Evolutionary conservation across 2,888 invertebrate genomes (phyloP), one percentile per base, ranked within the genome.

Genomic region (Cheilosia pagana): DNA sequence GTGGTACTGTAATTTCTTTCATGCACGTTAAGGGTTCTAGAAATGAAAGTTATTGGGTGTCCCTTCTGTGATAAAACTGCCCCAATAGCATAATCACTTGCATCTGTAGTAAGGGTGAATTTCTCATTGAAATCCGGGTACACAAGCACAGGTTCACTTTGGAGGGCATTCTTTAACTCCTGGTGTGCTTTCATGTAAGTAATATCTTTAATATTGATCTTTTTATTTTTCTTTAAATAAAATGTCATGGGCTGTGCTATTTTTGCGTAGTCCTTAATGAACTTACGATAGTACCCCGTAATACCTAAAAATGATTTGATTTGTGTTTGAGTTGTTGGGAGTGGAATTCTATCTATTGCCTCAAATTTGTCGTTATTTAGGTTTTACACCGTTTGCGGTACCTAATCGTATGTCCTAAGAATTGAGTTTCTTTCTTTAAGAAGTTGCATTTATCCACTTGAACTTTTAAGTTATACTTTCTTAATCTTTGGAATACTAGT

Each of bases 381-480:
- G 89, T 68, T 79, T 87, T 16, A 89, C 87, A 14, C 88, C 88
- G 0, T 89, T 87, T 4, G 87, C 59, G 0, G 89, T 87, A n/a
- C n/a, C n/a, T n/a, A 16, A 91, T 81, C 3, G 89, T 59, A 67
- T 89, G 89, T 2, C 90, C 89, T 19, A 90, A 21, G 4, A 21
- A 83, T 0, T 89, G 82, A 81, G 87, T 87, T 55, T 88, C 86
- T 19, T 50, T 62, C 39, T 57, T 55, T 7, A 88, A 59, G 70
- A 89, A 89, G 67, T 88, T 81, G 8, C 81, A 87, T 79, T 88
- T 88, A 39, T 88, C 87, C 1, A 88, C 23, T 65, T 25, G 25
- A 88, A 88, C n/a, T 87, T 89, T 88, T 14, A 89, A 75, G 55
- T 88, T 88, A 21, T 62, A 62, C n/a, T 65, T 25, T 12, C n/a